These are phyloP conservation scores for Jacana jacana DNA, from an alignment of 2,113 vertebrate genomes.

Conservation along the genomic window DNA sequence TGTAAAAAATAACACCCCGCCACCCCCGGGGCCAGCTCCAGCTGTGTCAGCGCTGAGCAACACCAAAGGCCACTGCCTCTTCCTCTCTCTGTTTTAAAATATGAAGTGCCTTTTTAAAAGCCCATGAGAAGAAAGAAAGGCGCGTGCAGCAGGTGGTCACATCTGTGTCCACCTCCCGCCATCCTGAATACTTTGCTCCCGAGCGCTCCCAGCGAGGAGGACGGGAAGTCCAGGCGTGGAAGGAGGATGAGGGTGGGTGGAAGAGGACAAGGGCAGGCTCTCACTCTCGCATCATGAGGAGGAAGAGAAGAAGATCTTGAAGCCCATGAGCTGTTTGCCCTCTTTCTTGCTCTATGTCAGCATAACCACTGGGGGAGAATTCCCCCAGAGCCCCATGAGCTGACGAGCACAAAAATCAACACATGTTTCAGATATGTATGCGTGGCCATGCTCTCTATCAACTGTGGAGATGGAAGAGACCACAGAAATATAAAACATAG, in stretches of 20 bases:
- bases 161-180: conserved; percentile 74
- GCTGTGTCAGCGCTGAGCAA: conserved; percentile 60
- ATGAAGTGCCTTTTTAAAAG: conserved; percentile 63
- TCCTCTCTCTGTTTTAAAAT: conserved; percentile 69
- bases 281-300: background rate
- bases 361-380: conserved; percentile 31
- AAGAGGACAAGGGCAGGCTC: conserved; percentile 16
- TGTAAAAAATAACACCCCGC: conserved; percentile 45
- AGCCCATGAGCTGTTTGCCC: conserved; percentile 28
- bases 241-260: conserved; percentile 27
- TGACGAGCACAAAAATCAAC: conserved; percentile 59
- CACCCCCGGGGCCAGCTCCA: conserved; percentile 40
- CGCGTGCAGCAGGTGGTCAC: conserved; percentile 77
- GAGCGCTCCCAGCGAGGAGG: conserved; percentile 54
- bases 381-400: conserved; percentile 9
- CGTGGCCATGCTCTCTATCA: background rate
- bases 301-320: conserved; percentile 34
- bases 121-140: conserved; percentile 73
- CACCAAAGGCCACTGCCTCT: conserved; percentile 67
- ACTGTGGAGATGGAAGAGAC: conserved; percentile 44
- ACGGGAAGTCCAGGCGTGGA: conserved; percentile 47
- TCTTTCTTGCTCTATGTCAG: conserved; percentile 38
- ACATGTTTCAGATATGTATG: conserved; percentile 58
- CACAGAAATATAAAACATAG: conserved; percentile 31
- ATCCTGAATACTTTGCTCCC: conserved; percentile 73